These are phyloP conservation scores for Heteronetta atricapilla DNA, from an alignment of 2,113 vertebrate species.

Conservation along the genomic window DNA sequence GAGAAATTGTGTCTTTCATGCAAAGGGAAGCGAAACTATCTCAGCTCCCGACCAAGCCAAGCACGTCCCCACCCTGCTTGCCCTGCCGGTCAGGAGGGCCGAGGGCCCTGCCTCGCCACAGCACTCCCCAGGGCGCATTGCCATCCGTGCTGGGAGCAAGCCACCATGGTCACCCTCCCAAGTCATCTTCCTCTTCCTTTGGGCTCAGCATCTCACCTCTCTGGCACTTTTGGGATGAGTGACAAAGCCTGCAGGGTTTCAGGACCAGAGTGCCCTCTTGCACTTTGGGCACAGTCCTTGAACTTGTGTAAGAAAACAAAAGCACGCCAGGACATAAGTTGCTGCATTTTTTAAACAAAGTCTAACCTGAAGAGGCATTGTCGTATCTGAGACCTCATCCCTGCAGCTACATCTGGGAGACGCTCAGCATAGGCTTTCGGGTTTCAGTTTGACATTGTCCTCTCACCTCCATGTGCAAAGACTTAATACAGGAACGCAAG, in stretches of 20 bases:
- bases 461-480: neutral
- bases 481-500: neutral
- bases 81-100: neutral
- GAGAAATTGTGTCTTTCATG: neutral
- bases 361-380: too few species aligned
- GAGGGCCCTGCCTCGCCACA: neutral
- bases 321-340: neutral
- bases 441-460: neutral
- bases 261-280: accelerated
- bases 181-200: neutral
- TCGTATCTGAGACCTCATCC: neutral
- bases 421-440: neutral
- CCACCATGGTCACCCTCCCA: accelerated
- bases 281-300: neutral
- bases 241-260: neutral
- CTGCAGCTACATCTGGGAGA: neutral
- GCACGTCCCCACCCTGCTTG: neutral
- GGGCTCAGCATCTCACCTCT: neutral
- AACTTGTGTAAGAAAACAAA: neutral
- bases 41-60: neutral
- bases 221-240: neutral
- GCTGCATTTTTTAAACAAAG: neutral
- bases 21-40: conserved; percentile 50
- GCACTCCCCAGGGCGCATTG: neutral
- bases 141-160: neutral